Conservation (phyloP, 2,888 invertebrate genomes). For the Tetrapedia diversipes region DNA sequence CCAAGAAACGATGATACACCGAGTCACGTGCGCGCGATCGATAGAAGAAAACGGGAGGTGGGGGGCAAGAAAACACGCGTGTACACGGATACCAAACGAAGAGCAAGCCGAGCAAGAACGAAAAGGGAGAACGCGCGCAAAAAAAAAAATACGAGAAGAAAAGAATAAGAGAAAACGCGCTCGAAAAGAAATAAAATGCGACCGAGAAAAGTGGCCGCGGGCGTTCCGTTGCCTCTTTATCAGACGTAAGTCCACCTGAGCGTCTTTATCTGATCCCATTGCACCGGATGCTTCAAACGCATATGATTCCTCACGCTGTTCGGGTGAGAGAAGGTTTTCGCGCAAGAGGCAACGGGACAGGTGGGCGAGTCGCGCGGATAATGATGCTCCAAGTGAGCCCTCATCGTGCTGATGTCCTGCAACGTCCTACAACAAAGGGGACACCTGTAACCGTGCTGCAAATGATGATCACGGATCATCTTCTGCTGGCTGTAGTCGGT, state of each 20-base stretch:
- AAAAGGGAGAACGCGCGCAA: no score
- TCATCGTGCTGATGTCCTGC: conserved; percentile 87
- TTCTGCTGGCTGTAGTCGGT: conserved; percentile 78
- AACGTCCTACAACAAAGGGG: conserved; percentile 89
- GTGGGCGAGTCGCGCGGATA: conserved; percentile 93
- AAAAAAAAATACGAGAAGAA: neutral
- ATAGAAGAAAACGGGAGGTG: conserved; percentile 17
- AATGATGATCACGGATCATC: conserved; percentile 77
- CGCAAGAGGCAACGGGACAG: conserved; percentile 91
- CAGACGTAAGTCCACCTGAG: conserved; percentile 89
- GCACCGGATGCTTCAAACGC: conserved; percentile 91
- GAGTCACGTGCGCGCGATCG: conserved; percentile 38
- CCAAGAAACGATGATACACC: conserved; percentile 42
- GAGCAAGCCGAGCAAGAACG: no score
- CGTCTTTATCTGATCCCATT: conserved; percentile 93
- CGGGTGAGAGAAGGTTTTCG: conserved; percentile 91
- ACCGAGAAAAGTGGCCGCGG: conserved; percentile 1
- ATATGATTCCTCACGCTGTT: conserved; percentile 95
- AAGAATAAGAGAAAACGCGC: no score
- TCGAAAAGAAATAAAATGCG: neutral
- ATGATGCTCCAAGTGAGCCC: conserved; percentile 91
- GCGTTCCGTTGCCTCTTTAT: conserved; percentile 59
- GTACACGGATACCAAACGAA: neutral
- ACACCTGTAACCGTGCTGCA: conserved; percentile 85
- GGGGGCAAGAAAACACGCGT: neutral